These are phyloP conservation scores for Passer domesticus DNA, from an alignment of 2,113 vertebrate genomes.

Conservation along the genomic window DNA sequence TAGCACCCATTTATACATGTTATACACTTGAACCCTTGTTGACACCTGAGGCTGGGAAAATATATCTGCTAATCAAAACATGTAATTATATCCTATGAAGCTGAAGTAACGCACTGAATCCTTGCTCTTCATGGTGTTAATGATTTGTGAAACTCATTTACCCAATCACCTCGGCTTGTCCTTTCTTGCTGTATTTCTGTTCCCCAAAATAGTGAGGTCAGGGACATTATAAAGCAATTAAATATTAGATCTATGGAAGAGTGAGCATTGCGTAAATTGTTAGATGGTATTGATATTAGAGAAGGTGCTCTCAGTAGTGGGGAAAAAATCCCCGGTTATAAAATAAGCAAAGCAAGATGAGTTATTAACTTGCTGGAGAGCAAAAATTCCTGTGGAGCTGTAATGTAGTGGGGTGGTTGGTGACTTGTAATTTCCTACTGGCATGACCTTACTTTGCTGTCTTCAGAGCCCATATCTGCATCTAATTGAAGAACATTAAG, in stretches of 20 bases:
- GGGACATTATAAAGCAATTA: constrained; percentile 3
- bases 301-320: background rate
- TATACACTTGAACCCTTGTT: constrained; percentile 72
- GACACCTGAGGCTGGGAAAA: constrained; percentile 70
- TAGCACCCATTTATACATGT: constrained; percentile 70
- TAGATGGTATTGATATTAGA: constrained; percentile 3
- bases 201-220: constrained; percentile 50
- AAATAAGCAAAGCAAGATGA: background rate
- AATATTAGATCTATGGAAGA: background rate
- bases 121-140: constrained; percentile 58
- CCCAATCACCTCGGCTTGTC: background rate
- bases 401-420: background rate
- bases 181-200: constrained; percentile 1
- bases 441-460: background rate
- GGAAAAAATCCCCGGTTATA: background rate
- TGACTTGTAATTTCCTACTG: background rate
- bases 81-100: constrained; percentile 73
- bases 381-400: background rate
- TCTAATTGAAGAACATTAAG: background rate
- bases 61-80: constrained; percentile 73
- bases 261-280: background rate
- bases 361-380: background rate
- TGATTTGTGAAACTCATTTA: constrained; percentile 63
- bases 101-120: constrained; percentile 57
- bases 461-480: background rate